Percentiles rank a stretch among this genome's conserved stretches.
Conservation (phyloP, 2,888 invertebrate species). For the Notocelia uddmanniana region DNA sequence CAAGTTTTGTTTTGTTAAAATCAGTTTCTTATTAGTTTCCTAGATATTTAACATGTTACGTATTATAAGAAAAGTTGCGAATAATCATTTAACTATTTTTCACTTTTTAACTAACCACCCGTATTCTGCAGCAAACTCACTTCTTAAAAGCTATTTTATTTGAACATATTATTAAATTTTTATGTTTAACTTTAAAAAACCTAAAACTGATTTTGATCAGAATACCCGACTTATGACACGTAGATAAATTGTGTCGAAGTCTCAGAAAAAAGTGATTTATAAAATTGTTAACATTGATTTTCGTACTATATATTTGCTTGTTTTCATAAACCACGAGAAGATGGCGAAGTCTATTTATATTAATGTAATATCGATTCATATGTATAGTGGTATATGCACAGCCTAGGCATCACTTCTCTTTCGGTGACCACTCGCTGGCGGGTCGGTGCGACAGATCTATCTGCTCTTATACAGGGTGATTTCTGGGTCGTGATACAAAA, state of each 20-base stretch:
- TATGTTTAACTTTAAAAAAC: neutral
- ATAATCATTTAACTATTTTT: too few relatives aligned
- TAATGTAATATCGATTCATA: constrained; percentile 34
- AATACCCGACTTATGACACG: neutral
- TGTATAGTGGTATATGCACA: constrained; percentile 37
- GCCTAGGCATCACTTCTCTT: constrained; percentile 35
- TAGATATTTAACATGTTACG: too few relatives aligned
- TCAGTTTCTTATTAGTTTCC: too few relatives aligned
- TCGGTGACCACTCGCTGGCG: constrained; percentile 32
- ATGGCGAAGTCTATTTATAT: neutral
- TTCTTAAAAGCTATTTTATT: too few relatives aligned
- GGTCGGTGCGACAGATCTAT: constrained; percentile 11
- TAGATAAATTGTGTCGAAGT: neutral
- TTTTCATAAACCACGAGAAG: neutral
- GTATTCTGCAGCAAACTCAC: too few relatives aligned
- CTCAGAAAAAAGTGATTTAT: neutral
- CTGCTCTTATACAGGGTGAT: too few relatives aligned
- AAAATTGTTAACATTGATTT: neutral
- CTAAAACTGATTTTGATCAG: neutral
- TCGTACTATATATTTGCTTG: neutral
- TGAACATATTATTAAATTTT: too few relatives aligned
- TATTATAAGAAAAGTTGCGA: too few relatives aligned
- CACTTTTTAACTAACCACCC: too few relatives aligned
- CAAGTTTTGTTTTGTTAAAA: neutral
- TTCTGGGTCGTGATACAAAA: too few relatives aligned